Evolutionary conservation across 1,140 invertebrate species (phyloP), one percentile per base, ranked within the genome.

Genomic region (Cydia pomonella): DNA sequence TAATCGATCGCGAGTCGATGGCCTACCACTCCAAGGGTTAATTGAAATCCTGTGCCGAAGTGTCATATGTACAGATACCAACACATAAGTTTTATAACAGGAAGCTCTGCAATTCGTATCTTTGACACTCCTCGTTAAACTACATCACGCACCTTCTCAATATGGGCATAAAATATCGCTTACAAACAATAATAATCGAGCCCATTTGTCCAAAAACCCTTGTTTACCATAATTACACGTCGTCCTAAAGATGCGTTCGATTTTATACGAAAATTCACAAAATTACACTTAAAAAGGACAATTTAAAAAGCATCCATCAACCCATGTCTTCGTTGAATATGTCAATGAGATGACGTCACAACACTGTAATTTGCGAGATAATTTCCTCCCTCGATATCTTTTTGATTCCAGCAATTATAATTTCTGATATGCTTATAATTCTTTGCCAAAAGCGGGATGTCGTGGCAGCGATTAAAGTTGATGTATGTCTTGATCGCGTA

Each of bases 401-500:
- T 59, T 59, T 23, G 53, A 59, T 23, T n/a, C n/a, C n/a, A 23
- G 53, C 64, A 69, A 69, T 69, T 69, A 69, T 38, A 41, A 41
- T 69, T 69, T 69, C 64, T 41, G 64, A 69, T 69, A 69, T 21
- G 27, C 64, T 69, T 38, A 69, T 69, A 69, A 69, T 69, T 69
- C 33, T n/a, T 69, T 21, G 64, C 27, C 64, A 23, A 33, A 50
- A 69, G 27, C 29, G 27, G 64, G 64, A 69, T 10, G 21, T 59
- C 9, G 18, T 59, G 7, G 64, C 7, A 38, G 33, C 64, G 33
- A 41, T 69, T 69, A 69, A 33, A 33, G 64, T 69, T 69, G 64
- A 69, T 69, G 18, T 69, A 69, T 69, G 64, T 69, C 64, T 69
- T 69, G 64, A 69, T 69, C 64, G n/a, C 18, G 64, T 69, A 69